Base-by-base conservation (phyloP, 2,113 vertebrate species). In the Motacilla tschutschensis region DNA sequence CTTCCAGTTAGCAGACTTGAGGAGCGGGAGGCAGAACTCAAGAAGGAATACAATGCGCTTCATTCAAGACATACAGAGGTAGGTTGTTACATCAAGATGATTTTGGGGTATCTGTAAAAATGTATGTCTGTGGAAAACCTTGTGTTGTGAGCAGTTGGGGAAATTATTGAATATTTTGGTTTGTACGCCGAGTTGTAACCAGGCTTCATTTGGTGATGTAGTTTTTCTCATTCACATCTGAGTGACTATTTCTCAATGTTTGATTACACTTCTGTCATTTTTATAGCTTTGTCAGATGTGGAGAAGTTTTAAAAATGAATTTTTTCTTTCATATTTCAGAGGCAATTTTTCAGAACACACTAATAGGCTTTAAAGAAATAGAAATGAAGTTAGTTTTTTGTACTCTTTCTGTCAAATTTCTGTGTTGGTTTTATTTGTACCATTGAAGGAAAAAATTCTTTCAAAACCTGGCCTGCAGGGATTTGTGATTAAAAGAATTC, bases 21-120 rank as follows among this genome's bases (percentile, higher is more conserved):
- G 83, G 99, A 99, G 94, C 97, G 99, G 83, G 99, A 99, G 94
- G 97, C 98, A 13, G 99, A 99, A 79, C 96, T 99, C 86, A 99
- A 99, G 96, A 99, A 99, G 73, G 99, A 99, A 85, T 99, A 98
- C 89, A 98, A 98, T 87, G 92, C 98, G 28, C 98, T 99, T 91
- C 98, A 99, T 94, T 99, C 99, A 93, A 98, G 99, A 91, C 99
- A 99, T 94, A 99, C 99, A 25, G 99, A 99, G 98, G 99, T 99
- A 89, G 82, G 97, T 95, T 17, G 9, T 59, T 73, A 58, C n/a
- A 15, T 41, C 48, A 48, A 70, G 25, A 7, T 62, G 24, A 79
- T 60, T 67, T 75, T 43, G 13, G 40, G 5, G 4, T 35, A 12
- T 41, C 31, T 89, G 20, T 82, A 41, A 48, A 81, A 88, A 69